Evolutionary conservation across 2,113 vertebrate species (phyloP), one percentile per base, ranked within the genome.

Genomic region (Pitta sordida): DNA sequence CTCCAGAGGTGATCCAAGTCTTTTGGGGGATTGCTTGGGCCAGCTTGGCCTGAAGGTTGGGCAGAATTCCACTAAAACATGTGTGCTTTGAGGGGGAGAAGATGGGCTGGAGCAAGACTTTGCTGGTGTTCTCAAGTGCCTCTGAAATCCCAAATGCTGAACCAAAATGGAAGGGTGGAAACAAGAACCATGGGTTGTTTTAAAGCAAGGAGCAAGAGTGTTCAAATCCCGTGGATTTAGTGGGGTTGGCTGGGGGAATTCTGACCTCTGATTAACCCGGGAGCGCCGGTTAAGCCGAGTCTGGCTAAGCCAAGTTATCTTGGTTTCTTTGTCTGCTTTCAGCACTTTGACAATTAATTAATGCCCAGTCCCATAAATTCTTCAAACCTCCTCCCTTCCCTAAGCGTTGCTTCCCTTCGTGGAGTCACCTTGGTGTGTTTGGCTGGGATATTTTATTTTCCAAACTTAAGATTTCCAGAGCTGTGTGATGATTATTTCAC

Each of bases 281-380:
- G 59, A 83, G 27, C 5, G 16, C 67, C 73, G 49, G 65, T 91
- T 63, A 81, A 49, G 83, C 75, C 2, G 0, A 55, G 64, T 16
- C 78, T 14, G 58, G 77, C 65, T 86, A 68, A 89, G 73, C 77
- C 41, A 8, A 83, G 78, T 91, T 85, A 37, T 84, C 94, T 82
- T 69, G 69, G 63, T 69, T 94, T 81, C 83, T 92, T n/a, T 55
- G 65, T 82, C 53, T 62, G 81, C 88, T 91, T 94, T 92, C 88
- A 93, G 77, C 89, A 79, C 65, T 13, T 55, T 10, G 63, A 55
- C 87, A 93, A 92, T 60, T n/a, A 73, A 89, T 36, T 83, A 89
- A 53, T 62, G 16, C 80, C 49, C 32, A 8, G 26, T 43, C 36
- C 62, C 84, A 59, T 91, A 87, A 92, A 92, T 96, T 81, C 89